Conservation (phyloP, 2,113 vertebrate species). For the Hepsetus odoe region DNA sequence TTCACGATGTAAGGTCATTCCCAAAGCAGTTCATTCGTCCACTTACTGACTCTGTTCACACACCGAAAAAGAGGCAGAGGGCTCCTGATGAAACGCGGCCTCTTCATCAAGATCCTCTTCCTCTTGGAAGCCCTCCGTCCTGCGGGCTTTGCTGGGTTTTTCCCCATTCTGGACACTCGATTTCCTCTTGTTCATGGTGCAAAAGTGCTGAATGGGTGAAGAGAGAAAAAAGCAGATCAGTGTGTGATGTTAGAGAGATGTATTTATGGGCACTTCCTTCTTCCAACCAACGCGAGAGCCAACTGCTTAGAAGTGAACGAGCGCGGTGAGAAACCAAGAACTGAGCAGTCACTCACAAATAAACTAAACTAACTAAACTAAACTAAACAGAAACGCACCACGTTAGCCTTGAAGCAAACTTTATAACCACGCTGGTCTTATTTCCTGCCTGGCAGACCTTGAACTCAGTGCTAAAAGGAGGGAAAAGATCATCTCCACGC, state of each 20-base stretch:
- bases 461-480: not conserved
- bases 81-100: conserved; percentile 27
- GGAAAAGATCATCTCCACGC: not conserved
- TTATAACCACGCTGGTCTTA: not conserved
- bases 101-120: conserved; percentile 45
- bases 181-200: conserved; percentile 54
- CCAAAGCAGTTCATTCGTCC: not conserved
- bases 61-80: conserved; percentile 38
- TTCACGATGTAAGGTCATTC: not conserved
- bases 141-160: conserved; percentile 37
- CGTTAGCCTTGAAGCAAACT: not conserved
- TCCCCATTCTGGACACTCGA: conserved; percentile 9
- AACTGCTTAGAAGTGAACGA: not conserved
- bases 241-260: not conserved
- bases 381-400: too few relatives aligned
- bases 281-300: not conserved
- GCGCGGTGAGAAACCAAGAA: not conserved
- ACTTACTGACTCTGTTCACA: conserved; percentile 17
- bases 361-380: too few relatives aligned
- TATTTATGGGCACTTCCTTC: not conserved
- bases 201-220: conserved; percentile 5
- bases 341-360: too few relatives aligned
- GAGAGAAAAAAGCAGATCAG: not conserved
- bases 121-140: conserved; percentile 27
- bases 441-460: not conserved